phyloP scores from a whole-genome alignment of 2,113 vertebrate genomes.

The Cephalopterus ornatus region DNA sequence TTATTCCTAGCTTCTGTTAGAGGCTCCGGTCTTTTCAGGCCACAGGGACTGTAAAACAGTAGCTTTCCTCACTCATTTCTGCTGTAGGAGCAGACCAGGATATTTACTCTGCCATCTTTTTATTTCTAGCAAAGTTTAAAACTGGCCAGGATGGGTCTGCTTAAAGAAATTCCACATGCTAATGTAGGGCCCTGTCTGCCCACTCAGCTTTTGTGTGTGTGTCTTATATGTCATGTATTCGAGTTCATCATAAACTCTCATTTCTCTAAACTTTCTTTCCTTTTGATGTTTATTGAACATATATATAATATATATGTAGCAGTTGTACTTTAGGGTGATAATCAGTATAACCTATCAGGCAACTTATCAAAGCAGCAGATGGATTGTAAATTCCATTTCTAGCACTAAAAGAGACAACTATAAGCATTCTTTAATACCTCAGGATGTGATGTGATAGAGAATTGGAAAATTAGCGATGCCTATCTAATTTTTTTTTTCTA shows the following conservation, averaged over 20 bases:
- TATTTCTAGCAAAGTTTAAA: neutral
- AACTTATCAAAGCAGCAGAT: neutral
- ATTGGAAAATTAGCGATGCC: neutral
- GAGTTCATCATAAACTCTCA: neutral
- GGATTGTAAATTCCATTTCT: neutral
- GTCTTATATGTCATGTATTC: neutral
- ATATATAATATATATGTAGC: neutral
- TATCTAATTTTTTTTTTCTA: neutral
- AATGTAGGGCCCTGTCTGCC: neutral
- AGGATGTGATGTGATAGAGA: neutral
- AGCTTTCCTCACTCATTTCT: neutral
- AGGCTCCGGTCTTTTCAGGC: neutral
- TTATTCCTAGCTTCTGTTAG: neutral
- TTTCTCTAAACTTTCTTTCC: neutral
- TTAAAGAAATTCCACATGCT: neutral
- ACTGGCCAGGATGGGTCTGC: neutral
- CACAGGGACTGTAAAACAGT: neutral
- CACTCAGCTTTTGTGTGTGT: neutral
- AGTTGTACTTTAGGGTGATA: neutral
- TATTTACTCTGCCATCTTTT: neutral
- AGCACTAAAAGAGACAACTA: neutral
- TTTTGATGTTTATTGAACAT: neutral
- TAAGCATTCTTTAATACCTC: neutral
- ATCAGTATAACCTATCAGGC: neutral
- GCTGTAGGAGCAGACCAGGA: neutral